Conservation (phyloP, 1,140 invertebrate genomes). For the Dreissena polymorpha region DNA sequence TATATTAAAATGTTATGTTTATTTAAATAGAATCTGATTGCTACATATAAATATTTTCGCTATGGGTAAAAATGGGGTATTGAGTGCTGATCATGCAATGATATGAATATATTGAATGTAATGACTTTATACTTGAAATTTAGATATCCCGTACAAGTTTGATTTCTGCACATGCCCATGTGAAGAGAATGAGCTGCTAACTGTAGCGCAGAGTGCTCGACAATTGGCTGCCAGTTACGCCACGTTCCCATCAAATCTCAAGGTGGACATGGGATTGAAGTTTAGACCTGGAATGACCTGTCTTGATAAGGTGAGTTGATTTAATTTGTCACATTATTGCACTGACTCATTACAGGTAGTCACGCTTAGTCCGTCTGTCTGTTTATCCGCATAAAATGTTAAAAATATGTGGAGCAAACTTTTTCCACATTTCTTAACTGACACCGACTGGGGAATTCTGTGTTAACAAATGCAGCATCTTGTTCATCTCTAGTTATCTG, state of each 20-base stretch:
- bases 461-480: too few species aligned
- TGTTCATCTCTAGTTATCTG: background rate
- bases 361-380: too few species aligned
- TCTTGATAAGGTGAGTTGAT: constrained; percentile 65
- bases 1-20: too few species aligned
- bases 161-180: constrained; percentile 61
- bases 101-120: too few species aligned
- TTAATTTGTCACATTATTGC: constrained; percentile 3
- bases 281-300: constrained; percentile 63
- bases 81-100: too few species aligned
- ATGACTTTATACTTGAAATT: too few species aligned
- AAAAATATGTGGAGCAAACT: background rate
- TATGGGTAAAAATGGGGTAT: too few species aligned
- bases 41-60: too few species aligned
- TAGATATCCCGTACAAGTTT: constrained; percentile 73
- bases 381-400: background rate
- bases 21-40: too few species aligned
- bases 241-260: constrained; percentile 62
- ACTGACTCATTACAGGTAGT: too few species aligned
- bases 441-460: too few species aligned
- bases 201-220: constrained; percentile 56
- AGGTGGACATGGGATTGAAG: constrained; percentile 60
- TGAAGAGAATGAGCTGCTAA: constrained; percentile 49
- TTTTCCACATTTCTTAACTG: background rate
- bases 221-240: constrained; percentile 69